phyloP scores from a whole-genome alignment of 1,140 invertebrate species.

The Zaprionus kolodkinae region DNA sequence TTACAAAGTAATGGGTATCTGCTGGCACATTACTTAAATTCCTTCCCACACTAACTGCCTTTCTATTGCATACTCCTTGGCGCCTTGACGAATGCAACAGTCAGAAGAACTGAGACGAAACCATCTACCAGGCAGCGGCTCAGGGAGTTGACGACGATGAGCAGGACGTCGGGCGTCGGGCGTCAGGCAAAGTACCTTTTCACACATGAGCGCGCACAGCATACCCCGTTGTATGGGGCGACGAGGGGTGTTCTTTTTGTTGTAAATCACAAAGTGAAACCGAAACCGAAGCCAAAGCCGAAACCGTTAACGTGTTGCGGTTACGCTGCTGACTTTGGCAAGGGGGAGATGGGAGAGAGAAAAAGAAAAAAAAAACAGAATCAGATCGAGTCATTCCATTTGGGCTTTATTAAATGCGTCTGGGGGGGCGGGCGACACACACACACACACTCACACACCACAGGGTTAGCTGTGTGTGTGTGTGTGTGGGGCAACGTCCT shows the following conservation, averaged over 20 bases:
- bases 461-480: not conserved
- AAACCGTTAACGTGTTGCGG: conserved; percentile 83
- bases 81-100: conserved; percentile 49
- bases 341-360: conserved; percentile 10
- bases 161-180: not conserved
- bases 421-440: conserved; percentile 7
- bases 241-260: conserved; percentile 42
- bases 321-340: conserved; percentile 77
- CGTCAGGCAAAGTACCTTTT: conserved; percentile 76
- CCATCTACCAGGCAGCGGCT: conserved; percentile 1
- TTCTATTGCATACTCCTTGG: conserved; percentile 28
- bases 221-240: conserved; percentile 13
- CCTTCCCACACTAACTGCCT: not conserved
- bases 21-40: not conserved
- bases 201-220: conserved; percentile 76
- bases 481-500: conserved; percentile 61
- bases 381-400: conserved; percentile 76
- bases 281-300: conserved; percentile 81
- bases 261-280: conserved; percentile 80
- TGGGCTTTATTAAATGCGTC: conserved; percentile 80
- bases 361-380: conserved; percentile 28
- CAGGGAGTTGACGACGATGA: not conserved
- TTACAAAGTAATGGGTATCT: conserved; percentile 11
- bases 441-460: too few species aligned
- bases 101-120: conserved; percentile 34